Evolutionary conservation across 1,140 invertebrate species (phyloP).

Genomic region (Nephila pilipes): DNA sequence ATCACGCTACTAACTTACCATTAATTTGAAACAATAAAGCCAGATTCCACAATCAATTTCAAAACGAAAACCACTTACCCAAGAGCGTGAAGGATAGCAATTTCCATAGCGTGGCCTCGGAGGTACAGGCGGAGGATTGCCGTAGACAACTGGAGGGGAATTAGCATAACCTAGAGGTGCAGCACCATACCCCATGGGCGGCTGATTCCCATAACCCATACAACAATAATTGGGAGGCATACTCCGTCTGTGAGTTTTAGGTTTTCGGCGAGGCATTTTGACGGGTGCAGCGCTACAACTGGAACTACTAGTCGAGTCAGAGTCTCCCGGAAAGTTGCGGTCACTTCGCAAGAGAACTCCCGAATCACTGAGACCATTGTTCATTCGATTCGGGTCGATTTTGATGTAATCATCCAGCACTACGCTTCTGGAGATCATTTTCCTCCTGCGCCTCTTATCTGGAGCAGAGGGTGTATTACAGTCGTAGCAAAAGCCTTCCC

Average conservation of each 20-base stretch:
- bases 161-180: neutral
- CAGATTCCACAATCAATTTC: too few relatives aligned
- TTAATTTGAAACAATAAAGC: too few relatives aligned
- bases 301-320: conserved; percentile 56
- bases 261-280: conserved; percentile 40
- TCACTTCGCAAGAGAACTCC: conserved; percentile 1
- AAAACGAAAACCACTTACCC: conserved; percentile 29
- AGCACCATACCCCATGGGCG: neutral
- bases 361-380: conserved; percentile 55
- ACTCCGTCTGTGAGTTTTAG: conserved; percentile 30
- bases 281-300: conserved; percentile 21
- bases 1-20: too few relatives aligned
- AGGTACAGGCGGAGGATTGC: neutral
- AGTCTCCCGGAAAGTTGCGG: conserved; percentile 1
- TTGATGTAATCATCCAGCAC: conserved; percentile 20
- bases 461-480: neutral
- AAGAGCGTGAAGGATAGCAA: neutral
- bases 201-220: conserved; percentile 22
- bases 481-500: neutral
- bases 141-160: neutral
- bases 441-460: conserved; percentile 22
- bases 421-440: conserved; percentile 32
- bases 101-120: neutral
- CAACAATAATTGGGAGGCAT: conserved; percentile 29
- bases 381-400: neutral